Base-by-base conservation (phyloP, 2,888 invertebrate species). In the Caenorhabditis sinica region DNA sequence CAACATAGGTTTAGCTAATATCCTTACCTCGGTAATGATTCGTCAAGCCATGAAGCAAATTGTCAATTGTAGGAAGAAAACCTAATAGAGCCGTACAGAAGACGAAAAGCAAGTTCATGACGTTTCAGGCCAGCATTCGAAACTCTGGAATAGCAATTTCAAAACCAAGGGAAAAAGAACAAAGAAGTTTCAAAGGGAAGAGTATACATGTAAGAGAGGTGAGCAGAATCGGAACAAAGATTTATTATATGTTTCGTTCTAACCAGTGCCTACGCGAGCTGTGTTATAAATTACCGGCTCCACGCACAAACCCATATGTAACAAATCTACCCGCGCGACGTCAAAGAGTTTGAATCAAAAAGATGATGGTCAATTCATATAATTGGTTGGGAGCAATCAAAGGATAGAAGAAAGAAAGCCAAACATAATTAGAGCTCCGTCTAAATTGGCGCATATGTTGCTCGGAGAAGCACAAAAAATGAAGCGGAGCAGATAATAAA, bases 361-460 rank as follows among this genome's bases (percentile, higher is more conserved):
- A 66, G 43, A n/a, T n/a, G n/a, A n/a, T n/a, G n/a, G n/a, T n/a
- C n/a, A 45, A 33, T n/a, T 61, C 43, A 72, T 72, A 53, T 25
- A 0, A 43, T 72, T 8, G 3, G 33, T 20, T 11, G 28, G 17
- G 11, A 23, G 17, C 49, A 9, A 58, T 4, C 13, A 30, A 36
- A 53, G 28, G 30, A 20, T 20, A 30, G 23, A 9, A 17, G 63
- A 13, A 20, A 68, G 33, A n/a, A 36, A n/a, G 20, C 30, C 33
- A 66, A 61, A 63, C 53, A 79, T 79, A 79, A 72, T 71, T 79
- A 72, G 72, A 65, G 56, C 23, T 43, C 40, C 66, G n/a, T n/a
- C n/a, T n/a, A n/a, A 81, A 81, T 66, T 74, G 68, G 49, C 60
- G 56, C 73, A 73, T 73, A 73, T 72, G 73, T 61, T 68, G 33